A percentile compares a stretch with the other conserved stretches of the same genome.
Conservation (phyloP, 2,888 invertebrate genomes). For the Sinopyrophorus schimmeli region DNA sequence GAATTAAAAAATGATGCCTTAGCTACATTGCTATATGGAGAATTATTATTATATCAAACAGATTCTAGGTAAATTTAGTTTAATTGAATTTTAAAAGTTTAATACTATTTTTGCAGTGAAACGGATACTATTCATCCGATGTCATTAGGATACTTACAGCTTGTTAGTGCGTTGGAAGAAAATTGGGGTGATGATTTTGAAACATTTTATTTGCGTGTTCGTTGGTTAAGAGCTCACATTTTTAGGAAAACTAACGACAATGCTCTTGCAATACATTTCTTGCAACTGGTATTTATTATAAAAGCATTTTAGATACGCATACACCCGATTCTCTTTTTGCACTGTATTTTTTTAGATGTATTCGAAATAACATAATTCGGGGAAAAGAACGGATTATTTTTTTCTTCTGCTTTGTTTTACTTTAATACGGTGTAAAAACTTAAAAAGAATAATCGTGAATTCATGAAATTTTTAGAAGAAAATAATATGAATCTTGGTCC, state of each 20-base stretch:
- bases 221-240: constrained; percentile 62
- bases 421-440: too few relatives aligned
- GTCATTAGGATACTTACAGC: constrained; percentile 56
- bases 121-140: constrained; percentile 52
- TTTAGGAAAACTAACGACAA: constrained; percentile 59
- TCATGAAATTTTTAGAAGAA: too few relatives aligned
- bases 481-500: too few relatives aligned
- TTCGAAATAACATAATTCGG: too few relatives aligned
- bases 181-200: constrained; percentile 56
- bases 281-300: constrained; percentile 56
- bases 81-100: too few relatives aligned
- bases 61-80: constrained; percentile 13
- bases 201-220: constrained; percentile 56
- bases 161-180: constrained; percentile 54
- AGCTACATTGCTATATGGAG: constrained; percentile 59
- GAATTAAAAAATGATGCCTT: constrained; percentile 56
- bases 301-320: constrained; percentile 23
- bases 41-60: constrained; percentile 41
- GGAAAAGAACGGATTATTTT: too few relatives aligned
- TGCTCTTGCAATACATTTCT: constrained; percentile 57
- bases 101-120: too few relatives aligned
- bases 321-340: too few relatives aligned
- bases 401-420: too few relatives aligned
- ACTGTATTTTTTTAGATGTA: too few relatives aligned
- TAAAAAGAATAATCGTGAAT: too few relatives aligned